phyloP scores from a whole-genome alignment of 2,797 vertebrate genomes.

The Falco biarmicus region DNA sequence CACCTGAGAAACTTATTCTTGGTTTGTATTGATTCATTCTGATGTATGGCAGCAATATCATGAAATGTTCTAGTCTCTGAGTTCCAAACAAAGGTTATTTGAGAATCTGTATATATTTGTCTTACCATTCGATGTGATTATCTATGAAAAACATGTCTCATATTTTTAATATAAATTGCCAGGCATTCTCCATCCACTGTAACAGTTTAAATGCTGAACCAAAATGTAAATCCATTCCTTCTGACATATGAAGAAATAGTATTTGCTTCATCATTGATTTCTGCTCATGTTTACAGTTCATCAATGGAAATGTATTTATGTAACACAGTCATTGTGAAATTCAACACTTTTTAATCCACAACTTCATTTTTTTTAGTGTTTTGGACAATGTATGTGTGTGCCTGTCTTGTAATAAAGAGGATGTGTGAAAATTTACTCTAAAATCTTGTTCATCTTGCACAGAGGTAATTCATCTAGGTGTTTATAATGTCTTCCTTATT shows the following conservation, averaged over 20 bases:
- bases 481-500: neutral
- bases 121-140: neutral
- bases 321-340: slow-evolving; percentile 9
- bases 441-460: neutral
- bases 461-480: neutral
- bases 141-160: neutral
- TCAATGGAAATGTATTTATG: slow-evolving; percentile 14
- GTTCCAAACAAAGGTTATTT: neutral
- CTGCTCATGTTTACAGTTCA: slow-evolving; percentile 34
- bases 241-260: neutral
- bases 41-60: neutral
- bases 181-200: neutral
- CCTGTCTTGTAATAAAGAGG: neutral
- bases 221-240: neutral
- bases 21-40: neutral
- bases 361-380: neutral
- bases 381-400: neutral
- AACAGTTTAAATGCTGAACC: neutral
- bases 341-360: neutral
- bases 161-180: neutral
- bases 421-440: neutral
- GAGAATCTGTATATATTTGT: neutral
- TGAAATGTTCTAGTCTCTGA: neutral
- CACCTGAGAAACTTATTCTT: neutral
- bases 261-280: slow-evolving; percentile 31